Evolutionary conservation across 1,140 invertebrate genomes (phyloP).

Genomic region (Ladona fulva): DNA sequence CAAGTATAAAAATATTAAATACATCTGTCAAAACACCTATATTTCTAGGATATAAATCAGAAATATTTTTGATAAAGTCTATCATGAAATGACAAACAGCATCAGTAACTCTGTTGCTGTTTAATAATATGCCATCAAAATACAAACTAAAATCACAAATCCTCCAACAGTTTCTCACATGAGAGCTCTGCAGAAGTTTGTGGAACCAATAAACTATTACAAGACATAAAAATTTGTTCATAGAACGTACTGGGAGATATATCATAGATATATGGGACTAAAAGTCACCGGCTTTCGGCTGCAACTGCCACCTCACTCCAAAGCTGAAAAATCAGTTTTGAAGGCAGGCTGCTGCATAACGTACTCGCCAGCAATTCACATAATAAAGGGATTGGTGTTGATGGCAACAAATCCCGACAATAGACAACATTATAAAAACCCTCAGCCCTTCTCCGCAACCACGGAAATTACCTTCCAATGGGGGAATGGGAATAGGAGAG

Average conservation of each 20-base stretch:
- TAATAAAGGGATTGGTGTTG: not conserved
- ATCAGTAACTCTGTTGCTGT: not conserved
- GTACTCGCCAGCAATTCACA: constrained; percentile 7
- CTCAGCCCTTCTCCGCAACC: not conserved
- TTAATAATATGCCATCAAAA: not conserved
- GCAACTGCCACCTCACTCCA: not conserved
- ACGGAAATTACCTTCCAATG: constrained; percentile 5
- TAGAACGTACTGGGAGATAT: constrained; percentile 87
- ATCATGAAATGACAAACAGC: no score
- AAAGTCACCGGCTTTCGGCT: constrained; percentile 46
- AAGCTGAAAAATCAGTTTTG: not conserved
- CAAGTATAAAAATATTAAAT: not conserved
- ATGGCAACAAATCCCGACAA: not conserved
- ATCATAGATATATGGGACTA: constrained; percentile 94
- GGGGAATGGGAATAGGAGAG: not conserved
- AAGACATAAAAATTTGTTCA: constrained; percentile 51
- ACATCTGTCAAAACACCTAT: not conserved
- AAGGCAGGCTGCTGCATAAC: not conserved
- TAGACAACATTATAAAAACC: not conserved
- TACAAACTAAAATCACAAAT: not conserved
- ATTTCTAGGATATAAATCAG: no score
- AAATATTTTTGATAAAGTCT: no score
- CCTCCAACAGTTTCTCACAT: not conserved
- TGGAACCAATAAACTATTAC: not conserved
- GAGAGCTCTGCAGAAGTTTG: not conserved